Evolutionary conservation across 2,888 invertebrate genomes (phyloP).

Genomic region (Eilema sororculum): DNA sequence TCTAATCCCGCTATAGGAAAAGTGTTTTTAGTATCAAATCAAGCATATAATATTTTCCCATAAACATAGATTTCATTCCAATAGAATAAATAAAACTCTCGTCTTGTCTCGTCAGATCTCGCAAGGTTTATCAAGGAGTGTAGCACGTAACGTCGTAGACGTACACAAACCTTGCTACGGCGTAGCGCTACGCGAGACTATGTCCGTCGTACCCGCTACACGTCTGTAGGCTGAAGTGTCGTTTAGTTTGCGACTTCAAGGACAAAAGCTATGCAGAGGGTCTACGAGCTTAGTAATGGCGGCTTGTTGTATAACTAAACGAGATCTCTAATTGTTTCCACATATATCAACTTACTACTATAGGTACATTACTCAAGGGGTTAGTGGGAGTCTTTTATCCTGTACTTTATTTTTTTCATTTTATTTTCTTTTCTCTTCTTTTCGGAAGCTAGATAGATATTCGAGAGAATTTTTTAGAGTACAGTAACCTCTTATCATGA

Average conservation of each 20-base stretch:
- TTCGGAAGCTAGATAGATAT: too few relatives aligned
- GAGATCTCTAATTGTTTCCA: slow-evolving; percentile 13
- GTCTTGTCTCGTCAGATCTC: background rate
- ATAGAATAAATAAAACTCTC: background rate
- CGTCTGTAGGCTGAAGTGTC: slow-evolving; percentile 33
- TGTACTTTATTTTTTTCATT: background rate
- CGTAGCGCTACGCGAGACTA: slow-evolving; percentile 36
- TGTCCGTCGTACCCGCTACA: slow-evolving; percentile 34
- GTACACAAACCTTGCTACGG: slow-evolving; percentile 38
- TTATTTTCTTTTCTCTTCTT: background rate
- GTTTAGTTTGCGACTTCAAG: slow-evolving; percentile 41
- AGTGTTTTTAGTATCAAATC: background rate
- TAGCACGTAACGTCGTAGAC: slow-evolving; percentile 34
- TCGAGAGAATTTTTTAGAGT: too few relatives aligned
- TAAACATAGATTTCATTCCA: background rate
- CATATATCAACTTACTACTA: background rate
- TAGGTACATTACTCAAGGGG: background rate
- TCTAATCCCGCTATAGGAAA: too few relatives aligned
- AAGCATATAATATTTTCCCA: too few relatives aligned
- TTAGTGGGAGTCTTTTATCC: background rate
- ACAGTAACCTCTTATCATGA: too few relatives aligned
- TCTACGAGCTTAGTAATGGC: slow-evolving; percentile 23
- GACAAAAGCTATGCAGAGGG: slow-evolving; percentile 35
- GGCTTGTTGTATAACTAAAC: slow-evolving; percentile 17
- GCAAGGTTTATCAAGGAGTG: background rate